Conservation (phyloP, 2,888 invertebrate genomes). For the Corbicula japonica region DNA sequence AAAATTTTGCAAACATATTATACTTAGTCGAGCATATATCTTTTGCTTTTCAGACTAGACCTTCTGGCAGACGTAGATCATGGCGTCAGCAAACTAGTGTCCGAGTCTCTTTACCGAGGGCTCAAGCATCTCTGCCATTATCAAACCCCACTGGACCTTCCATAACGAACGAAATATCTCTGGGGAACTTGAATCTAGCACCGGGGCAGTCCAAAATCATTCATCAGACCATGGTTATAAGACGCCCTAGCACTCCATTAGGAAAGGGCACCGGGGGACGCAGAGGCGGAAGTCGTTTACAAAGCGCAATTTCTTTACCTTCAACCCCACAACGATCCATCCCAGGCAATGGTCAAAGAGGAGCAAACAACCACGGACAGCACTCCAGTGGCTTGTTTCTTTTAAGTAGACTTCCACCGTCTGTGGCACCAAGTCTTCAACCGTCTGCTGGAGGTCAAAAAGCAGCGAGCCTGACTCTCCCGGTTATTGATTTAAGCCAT, state of each 20-base stretch:
- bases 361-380: neutral
- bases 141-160: no score
- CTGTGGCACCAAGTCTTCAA: neutral
- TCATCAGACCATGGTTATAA: slow-evolving; percentile 3
- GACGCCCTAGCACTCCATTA: neutral
- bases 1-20: no score
- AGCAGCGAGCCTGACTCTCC: slow-evolving; percentile 6
- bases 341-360: neutral
- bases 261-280: no score
- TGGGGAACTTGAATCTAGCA: slow-evolving; percentile 7
- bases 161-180: slow-evolving; percentile 8
- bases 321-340: neutral
- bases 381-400: slow-evolving; percentile 5
- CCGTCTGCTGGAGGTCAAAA: neutral
- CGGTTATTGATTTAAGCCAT: slow-evolving; percentile 2
- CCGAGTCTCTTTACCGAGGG: no score
- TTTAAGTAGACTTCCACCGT: neutral
- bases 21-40: no score
- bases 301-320: neutral
- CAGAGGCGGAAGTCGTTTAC: neutral
- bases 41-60: no score
- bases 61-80: no score
- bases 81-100: no score
- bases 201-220: slow-evolving; percentile 20
- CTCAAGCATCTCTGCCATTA: no score